Percentiles rank a stretch among this genome's conserved stretches.
These are phyloP conservation scores for Anarsia innoxiella DNA, from an alignment of 2,888 invertebrate species.

Conservation along the genomic window DNA sequence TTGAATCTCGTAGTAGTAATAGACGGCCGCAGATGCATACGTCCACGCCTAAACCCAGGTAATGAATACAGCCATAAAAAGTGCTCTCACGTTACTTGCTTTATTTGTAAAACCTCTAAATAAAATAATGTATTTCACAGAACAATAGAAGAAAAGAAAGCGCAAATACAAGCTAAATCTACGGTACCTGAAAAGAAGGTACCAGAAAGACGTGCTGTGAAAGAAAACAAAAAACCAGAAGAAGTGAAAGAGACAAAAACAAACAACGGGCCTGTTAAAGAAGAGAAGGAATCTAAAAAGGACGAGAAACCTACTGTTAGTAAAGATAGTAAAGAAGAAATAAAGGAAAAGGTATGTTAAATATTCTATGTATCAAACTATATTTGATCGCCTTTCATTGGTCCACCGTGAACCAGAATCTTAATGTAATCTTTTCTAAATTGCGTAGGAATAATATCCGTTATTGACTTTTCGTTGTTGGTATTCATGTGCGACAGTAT, in stretches of 20 bases:
- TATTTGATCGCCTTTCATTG: no score
- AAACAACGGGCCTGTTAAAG: constrained; percentile 29
- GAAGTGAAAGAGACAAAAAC: constrained; percentile 41
- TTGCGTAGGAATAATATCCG: no score
- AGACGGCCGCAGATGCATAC: constrained; percentile 46
- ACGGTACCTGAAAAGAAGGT: constrained; percentile 38
- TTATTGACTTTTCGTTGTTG: no score
- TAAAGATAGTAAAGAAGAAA: constrained; percentile 20
- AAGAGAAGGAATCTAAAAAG: constrained; percentile 21
- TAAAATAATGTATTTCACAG: no score
- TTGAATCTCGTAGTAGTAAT: constrained; percentile 36
- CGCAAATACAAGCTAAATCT: constrained; percentile 23
- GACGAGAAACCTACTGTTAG: constrained; percentile 23
- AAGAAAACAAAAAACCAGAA: constrained; percentile 59
- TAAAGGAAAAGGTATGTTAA: constrained; percentile 27
- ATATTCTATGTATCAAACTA: no score
- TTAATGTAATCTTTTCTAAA: no score
- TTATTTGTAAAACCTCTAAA: no score
- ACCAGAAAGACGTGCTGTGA: constrained; percentile 38
- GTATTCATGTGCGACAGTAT: no score
- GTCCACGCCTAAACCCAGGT: constrained; percentile 60
- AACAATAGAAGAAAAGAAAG: constrained; percentile 43
- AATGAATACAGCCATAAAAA: no score
- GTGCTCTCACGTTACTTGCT: no score
- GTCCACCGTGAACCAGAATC: no score